Evolutionary conservation across 1,140 invertebrate genomes (phyloP).

Genomic region (Cydia pomonella): DNA sequence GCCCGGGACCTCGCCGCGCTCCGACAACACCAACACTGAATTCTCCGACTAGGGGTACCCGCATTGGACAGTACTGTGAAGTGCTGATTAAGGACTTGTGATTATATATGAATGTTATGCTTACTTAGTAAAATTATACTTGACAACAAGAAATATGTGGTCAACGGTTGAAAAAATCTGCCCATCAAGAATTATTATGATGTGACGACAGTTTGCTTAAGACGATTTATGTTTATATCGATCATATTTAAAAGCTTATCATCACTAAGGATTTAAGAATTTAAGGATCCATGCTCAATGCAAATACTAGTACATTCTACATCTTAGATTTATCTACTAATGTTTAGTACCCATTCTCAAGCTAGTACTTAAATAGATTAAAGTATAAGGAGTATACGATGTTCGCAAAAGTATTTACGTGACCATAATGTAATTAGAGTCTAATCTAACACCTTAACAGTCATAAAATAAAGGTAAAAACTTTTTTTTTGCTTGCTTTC

Average conservation of each 20-base stretch:
- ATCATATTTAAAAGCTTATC: not conserved
- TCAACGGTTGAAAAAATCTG: not conserved
- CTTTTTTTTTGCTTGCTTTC: too few species aligned
- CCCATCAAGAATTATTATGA: not conserved
- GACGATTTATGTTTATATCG: not conserved
- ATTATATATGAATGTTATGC: not conserved
- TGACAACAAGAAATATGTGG: not conserved
- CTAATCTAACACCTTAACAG: too few species aligned
- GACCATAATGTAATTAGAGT: too few species aligned
- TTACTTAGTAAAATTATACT: constrained; percentile 5
- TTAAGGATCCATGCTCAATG: not conserved
- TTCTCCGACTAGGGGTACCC: constrained; percentile 75
- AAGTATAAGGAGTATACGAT: too few species aligned
- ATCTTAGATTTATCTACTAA: not conserved
- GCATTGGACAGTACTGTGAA: constrained; percentile 62
- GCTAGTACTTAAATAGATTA: too few species aligned
- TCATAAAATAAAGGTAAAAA: too few species aligned
- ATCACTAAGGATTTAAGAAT: not conserved
- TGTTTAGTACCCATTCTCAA: not conserved
- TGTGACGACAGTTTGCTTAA: not conserved
- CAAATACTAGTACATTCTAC: not conserved
- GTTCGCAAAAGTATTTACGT: too few species aligned
- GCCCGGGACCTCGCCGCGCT: constrained; percentile 75
- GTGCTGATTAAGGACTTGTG: constrained; percentile 6
- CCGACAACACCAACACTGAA: constrained; percentile 77